A percentile compares a stretch with the other conserved stretches of the same genome.
Conservation (phyloP, 37 sponge, comb jelly and placozoan genomes). For the Aphrocallistes beatrix region DNA sequence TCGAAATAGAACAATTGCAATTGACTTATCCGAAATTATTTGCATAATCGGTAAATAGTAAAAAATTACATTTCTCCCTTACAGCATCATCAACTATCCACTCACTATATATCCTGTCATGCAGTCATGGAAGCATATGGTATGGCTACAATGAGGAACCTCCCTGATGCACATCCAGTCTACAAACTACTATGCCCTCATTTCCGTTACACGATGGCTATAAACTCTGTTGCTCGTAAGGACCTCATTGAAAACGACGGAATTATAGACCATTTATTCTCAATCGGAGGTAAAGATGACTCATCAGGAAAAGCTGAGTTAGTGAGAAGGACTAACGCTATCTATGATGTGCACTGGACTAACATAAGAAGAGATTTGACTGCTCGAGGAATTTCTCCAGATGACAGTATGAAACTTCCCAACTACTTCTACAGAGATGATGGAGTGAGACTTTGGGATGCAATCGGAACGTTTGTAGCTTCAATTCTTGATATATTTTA, state of each 20-base stretch:
- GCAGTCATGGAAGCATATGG: constrained; percentile 43
- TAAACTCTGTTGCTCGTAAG: constrained; percentile 34
- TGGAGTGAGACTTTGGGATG: constrained; percentile 39
- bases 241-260: constrained; percentile 29
- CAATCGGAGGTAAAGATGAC: constrained; percentile 40
- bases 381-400: constrained; percentile 50
- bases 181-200: constrained; percentile 48
- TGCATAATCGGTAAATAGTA: too few species aligned
- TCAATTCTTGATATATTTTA: too few species aligned
- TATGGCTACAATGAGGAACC: constrained; percentile 39
- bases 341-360: constrained; percentile 18
- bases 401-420: constrained; percentile 31
- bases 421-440: constrained; percentile 68
- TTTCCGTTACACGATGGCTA: constrained; percentile 37
- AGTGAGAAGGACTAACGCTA: not conserved
- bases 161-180: constrained; percentile 51
- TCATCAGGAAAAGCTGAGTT: not conserved
- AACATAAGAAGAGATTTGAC: constrained; percentile 17
- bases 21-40: too few species aligned
- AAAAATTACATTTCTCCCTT: too few species aligned
- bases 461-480: constrained; percentile 29
- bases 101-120: constrained; percentile 47
- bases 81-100: constrained; percentile 41
- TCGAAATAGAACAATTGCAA: too few species aligned
- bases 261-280: constrained; percentile 23